Conservation (phyloP, 2,888 invertebrate genomes). For the Microdon myrmicae region DNA sequence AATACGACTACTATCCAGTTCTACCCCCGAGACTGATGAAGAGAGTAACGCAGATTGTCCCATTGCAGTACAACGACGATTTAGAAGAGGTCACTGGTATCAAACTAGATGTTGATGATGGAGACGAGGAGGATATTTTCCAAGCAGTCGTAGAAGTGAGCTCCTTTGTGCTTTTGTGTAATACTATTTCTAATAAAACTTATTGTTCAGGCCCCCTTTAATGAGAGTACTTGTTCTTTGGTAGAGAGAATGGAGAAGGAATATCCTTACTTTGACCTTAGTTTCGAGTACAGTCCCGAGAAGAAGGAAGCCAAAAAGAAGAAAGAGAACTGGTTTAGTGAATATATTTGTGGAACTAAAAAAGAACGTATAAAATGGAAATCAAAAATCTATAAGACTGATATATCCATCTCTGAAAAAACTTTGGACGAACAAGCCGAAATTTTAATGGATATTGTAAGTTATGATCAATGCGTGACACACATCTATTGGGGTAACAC, state of each 20-base stretch:
- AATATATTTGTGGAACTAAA: slow-evolving; percentile 57
- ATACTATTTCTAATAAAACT: background rate
- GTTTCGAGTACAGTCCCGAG: slow-evolving; percentile 56
- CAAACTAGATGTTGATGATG: slow-evolving; percentile 49
- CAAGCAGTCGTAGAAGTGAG: background rate
- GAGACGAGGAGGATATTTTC: slow-evolving; percentile 11
- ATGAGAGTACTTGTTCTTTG: slow-evolving; percentile 62
- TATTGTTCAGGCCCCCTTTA: slow-evolving; percentile 48
- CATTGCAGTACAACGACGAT: slow-evolving; percentile 57
- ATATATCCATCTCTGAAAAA: slow-evolving; percentile 56
- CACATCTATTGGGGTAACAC: slow-evolving; percentile 2
- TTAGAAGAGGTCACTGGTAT: slow-evolving; percentile 31
- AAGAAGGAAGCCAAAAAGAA: slow-evolving; percentile 53
- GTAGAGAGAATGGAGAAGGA: slow-evolving; percentile 60
- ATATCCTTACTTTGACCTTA: slow-evolving; percentile 57
- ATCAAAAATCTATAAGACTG: slow-evolving; percentile 61
- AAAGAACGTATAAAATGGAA: slow-evolving; percentile 64
- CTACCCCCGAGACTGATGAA: slow-evolving; percentile 59
- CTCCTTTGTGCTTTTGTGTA: background rate
- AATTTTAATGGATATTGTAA: slow-evolving; percentile 64
- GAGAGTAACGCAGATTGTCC: slow-evolving; percentile 60
- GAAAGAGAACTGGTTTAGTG: slow-evolving; percentile 60
- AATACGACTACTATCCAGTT: slow-evolving; percentile 59
- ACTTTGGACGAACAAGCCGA: slow-evolving; percentile 65
- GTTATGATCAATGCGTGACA: slow-evolving; percentile 9